Percentiles rank a stretch among this genome's conserved stretches.
These are phyloP conservation scores for Calliphora vomitoria DNA, from an alignment of 2,888 invertebrate species.

Conservation along the genomic window DNA sequence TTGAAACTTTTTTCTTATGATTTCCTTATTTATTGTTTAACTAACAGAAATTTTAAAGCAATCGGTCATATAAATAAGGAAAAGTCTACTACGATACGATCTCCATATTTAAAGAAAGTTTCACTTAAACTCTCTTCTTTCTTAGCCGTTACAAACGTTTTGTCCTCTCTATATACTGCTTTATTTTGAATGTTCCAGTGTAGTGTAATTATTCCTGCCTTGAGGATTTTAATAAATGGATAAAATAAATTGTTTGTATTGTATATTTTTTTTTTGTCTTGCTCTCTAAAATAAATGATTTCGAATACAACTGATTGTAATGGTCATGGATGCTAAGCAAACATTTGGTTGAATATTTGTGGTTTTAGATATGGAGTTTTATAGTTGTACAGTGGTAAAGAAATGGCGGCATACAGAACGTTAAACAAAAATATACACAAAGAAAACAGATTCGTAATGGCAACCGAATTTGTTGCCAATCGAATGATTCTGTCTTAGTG, in stretches of 20 bases:
- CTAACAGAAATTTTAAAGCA: no score
- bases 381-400: neutral
- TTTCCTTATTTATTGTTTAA: no score
- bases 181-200: neutral
- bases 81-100: no score
- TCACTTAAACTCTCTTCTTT: no score
- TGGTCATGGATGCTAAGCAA: slow-evolving; percentile 35
- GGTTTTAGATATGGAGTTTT: neutral
- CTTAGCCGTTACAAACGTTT: no score
- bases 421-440: no score
- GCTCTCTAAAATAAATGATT: slow-evolving; percentile 46
- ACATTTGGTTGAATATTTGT: slow-evolving; percentile 35
- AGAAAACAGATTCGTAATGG: no score
- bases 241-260: slow-evolving; percentile 34
- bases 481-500: no score
- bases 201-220: slow-evolving; percentile 24
- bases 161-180: neutral
- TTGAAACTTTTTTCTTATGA: no score
- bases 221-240: slow-evolving; percentile 32
- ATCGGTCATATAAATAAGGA: no score
- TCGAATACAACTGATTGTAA: slow-evolving; percentile 36
- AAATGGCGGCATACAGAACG: neutral
- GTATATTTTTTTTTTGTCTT: neutral
- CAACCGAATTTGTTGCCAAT: no score
- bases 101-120: no score